Base-by-base conservation (phyloP, 2,113 vertebrate genomes). In the Apistogramma diplotaenia region DNA sequence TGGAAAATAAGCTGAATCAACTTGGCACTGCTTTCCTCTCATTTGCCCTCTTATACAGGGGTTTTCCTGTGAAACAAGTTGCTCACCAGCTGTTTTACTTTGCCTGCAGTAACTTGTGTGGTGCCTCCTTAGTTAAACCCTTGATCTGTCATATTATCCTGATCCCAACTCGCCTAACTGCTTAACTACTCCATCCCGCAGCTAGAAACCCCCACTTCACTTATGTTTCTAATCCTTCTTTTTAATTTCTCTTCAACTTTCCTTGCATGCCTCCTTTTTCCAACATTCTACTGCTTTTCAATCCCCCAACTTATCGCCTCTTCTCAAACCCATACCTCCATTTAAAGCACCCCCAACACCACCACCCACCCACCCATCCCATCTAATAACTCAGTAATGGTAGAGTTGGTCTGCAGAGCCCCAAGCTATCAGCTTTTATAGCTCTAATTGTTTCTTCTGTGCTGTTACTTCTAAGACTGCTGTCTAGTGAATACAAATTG, bases 391-490 rank as follows among this genome's bases (percentile, higher is more conserved):
- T 85, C 80, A 82, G 86, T 93, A 90, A 92, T 90, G 72, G 85
- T 51, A 75, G 81, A 89, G 82, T 83, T 89, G 84, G 87, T 87
- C 89, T 91, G 57, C 55, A 70, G 77, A 85, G 86, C 85, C 87
- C 84, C 60, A 19, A 91, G 85, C 86, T 85, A 86, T 89, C 80
- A 85, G 88, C 86, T 90, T 88, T 88, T 87, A 92, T 77, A 65
- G 76, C 86, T 90, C 81, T 94, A 93, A 94, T 93, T 94, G 92
- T 94, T 93, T 93, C 85, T 91, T 85, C 85, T 89, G 80, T 89
- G 79, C 87, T 46, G 74, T 91, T 91, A 88, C 83, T 87, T 84
- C 72, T 87, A 90, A 75, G 84, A 79, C 83, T 76, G 82, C 83
- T 81, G 82, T 82, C 49, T 53, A 85, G 85, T 92, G 88, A 91